Conservation (phyloP, 2,797 vertebrate species). For the Orestias chungarensis region DNA sequence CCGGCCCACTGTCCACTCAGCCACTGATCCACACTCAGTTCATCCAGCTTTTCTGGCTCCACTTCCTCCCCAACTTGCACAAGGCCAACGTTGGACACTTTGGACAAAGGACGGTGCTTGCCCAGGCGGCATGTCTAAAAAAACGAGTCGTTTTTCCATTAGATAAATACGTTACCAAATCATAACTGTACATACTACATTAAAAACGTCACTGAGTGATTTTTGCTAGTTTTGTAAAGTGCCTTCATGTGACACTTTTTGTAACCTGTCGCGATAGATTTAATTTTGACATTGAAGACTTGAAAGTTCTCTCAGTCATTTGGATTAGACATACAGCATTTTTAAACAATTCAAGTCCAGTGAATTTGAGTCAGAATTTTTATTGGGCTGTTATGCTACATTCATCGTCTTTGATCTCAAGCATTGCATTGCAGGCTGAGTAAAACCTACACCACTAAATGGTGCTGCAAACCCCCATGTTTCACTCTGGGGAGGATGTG, state of each 20-base stretch:
- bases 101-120: slow-evolving; percentile 94
- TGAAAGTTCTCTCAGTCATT: not conserved
- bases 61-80: slow-evolving; percentile 87
- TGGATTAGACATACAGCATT: not conserved
- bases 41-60: slow-evolving; percentile 81
- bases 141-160: not conserved
- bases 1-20: slow-evolving; percentile 87
- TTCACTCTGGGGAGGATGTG: no score
- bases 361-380: not conserved
- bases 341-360: not conserved
- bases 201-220: not conserved
- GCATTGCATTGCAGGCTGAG: not conserved
- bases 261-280: not conserved
- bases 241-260: not conserved
- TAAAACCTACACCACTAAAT: no score
- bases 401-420: not conserved
- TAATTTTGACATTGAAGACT: not conserved
- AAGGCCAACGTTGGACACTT: slow-evolving; percentile 91
- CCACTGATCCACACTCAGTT: slow-evolving; percentile 90
- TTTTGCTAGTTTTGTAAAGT: not conserved
- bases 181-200: not conserved
- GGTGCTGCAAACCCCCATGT: no score
- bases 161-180: not conserved
- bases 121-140: slow-evolving; percentile 95
- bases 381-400: not conserved